Evolutionary conservation across 2,113 vertebrate genomes (phyloP).

Genomic region (Cygnus buccinator): DNA sequence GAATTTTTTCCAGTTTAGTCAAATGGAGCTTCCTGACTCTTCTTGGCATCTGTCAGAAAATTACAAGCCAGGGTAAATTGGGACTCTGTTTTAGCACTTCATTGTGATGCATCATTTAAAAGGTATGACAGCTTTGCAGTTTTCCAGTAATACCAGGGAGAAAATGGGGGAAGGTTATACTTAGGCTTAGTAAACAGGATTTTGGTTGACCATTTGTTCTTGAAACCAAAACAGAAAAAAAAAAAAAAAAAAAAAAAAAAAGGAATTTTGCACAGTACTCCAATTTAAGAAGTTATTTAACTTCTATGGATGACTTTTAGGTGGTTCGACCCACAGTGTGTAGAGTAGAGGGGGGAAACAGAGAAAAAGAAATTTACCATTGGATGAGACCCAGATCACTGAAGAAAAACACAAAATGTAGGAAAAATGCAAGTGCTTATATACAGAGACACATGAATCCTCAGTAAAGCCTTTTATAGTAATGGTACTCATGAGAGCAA

Average conservation of each 20-base stretch:
- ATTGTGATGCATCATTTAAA: conserved; percentile 75
- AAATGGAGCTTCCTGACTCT: conserved; percentile 59
- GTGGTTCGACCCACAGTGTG: background rate
- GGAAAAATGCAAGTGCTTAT: background rate
- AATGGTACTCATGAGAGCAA: background rate
- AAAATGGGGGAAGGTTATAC: conserved; percentile 38
- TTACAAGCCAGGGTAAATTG: conserved; percentile 73
- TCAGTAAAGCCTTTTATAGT: background rate
- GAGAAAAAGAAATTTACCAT: background rate
- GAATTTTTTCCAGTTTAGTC: conserved; percentile 77
- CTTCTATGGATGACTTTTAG: background rate
- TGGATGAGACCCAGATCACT: background rate
- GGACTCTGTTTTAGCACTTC: conserved; percentile 77
- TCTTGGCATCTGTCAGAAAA: conserved; percentile 66
- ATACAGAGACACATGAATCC: background rate
- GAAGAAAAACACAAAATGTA: background rate
- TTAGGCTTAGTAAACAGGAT: conserved; percentile 55
- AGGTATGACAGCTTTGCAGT: conserved; percentile 65
- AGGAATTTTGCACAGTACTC: background rate
- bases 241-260: background rate
- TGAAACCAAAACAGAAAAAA: background rate
- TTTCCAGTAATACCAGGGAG: conserved; percentile 63
- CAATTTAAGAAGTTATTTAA: background rate
- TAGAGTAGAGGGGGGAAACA: background rate
- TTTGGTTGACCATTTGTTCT: conserved; percentile 25